phyloP scores from a whole-genome alignment of 2,113 vertebrate genomes.

The Actinemys pallida region DNA sequence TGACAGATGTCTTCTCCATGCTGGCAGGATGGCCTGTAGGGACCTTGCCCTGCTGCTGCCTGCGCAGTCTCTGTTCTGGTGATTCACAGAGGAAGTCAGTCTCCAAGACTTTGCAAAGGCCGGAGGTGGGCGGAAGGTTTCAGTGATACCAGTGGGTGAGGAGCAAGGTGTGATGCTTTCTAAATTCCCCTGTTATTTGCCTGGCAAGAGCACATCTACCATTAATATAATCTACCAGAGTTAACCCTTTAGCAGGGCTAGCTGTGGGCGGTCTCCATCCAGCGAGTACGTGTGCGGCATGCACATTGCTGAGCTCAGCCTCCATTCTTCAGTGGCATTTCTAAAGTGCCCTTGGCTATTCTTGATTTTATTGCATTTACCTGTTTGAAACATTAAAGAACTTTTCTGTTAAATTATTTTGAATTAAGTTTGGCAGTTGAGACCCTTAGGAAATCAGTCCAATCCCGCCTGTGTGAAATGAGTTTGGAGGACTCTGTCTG shows the following conservation, averaged over 20 bases:
- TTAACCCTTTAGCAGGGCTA: neutral
- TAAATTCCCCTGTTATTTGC: neutral
- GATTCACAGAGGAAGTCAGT: neutral
- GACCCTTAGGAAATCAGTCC: conserved; percentile 73
- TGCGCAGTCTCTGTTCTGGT: neutral
- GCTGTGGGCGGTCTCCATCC: neutral
- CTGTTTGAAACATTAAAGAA: conserved; percentile 45
- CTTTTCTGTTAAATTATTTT: conserved; percentile 52
- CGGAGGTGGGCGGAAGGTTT: neutral
- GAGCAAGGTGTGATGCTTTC: neutral
- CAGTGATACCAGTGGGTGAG: too few relatives aligned
- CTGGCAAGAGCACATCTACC: neutral
- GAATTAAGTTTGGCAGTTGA: conserved; percentile 71
- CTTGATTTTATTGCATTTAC: neutral
- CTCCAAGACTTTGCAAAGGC: neutral
- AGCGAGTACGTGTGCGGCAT: neutral
- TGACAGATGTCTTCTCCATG: neutral
- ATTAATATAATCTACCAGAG: neutral
- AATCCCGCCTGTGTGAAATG: conserved; percentile 72
- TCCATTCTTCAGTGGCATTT: neutral
- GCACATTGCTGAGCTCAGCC: neutral
- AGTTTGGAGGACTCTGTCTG: conserved; percentile 65
- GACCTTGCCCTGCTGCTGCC: neutral
- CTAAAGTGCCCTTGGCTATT: neutral
- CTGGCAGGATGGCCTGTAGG: neutral